Conservation (phyloP, 2,888 invertebrate species). For the Flexamia atlantica region DNA sequence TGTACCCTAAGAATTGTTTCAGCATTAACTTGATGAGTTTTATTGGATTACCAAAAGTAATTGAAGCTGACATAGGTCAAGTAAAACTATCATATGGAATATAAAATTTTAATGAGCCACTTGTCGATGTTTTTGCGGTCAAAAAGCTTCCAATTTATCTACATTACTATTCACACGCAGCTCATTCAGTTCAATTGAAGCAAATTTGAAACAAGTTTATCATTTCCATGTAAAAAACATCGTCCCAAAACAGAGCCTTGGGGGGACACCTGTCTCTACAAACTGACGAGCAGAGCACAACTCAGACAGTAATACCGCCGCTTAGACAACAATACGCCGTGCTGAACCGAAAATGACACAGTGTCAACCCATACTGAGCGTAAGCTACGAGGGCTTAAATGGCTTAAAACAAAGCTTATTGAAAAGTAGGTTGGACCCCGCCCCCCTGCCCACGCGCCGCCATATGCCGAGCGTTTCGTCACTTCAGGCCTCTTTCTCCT, state of each 20-base stretch:
- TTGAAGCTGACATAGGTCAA: too few relatives aligned
- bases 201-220: constrained; percentile 17
- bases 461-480: constrained; percentile 44
- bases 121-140: too few relatives aligned
- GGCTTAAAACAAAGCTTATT: constrained; percentile 57
- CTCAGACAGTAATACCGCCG: constrained; percentile 12
- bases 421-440: constrained; percentile 55
- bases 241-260: constrained; percentile 5
- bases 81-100: too few relatives aligned
- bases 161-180: not conserved
- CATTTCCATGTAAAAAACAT: constrained; percentile 22
- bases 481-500: constrained; percentile 30
- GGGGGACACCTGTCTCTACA: constrained; percentile 24
- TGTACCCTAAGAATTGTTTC: too few relatives aligned
- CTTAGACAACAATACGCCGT: constrained; percentile 12
- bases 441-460: constrained; percentile 29
- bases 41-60: too few relatives aligned
- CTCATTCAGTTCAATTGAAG: too few relatives aligned
- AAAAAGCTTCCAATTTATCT: too few relatives aligned
- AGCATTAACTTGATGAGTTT: too few relatives aligned
- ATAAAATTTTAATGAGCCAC: too few relatives aligned
- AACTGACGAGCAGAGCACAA: not conserved
- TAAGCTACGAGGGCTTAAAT: constrained; percentile 49
- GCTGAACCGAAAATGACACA: constrained; percentile 31
- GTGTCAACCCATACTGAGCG: constrained; percentile 37